phyloP scores from a whole-genome alignment of 2,797 vertebrate species.

The Sylvia borin region DNA sequence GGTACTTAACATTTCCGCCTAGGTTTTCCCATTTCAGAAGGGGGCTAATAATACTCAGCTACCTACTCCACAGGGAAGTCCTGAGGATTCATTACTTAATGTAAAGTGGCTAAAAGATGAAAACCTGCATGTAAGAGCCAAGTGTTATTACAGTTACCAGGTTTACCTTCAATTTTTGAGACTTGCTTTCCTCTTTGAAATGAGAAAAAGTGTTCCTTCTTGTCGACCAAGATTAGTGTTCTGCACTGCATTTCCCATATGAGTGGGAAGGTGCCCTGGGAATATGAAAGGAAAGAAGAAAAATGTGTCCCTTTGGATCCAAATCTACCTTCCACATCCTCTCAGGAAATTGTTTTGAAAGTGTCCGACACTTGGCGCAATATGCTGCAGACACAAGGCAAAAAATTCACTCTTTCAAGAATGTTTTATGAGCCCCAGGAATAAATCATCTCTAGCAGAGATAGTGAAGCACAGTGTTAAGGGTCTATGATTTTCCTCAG shows the following conservation, averaged over 20 bases:
- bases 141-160: constrained; percentile 1
- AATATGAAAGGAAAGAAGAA: constrained; percentile 61
- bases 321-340: constrained; percentile 48
- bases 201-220: constrained; percentile 28
- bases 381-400: constrained; percentile 48
- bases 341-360: constrained; percentile 65
- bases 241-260: constrained; percentile 34
- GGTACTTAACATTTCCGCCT: not conserved
- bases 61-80: constrained; percentile 24
- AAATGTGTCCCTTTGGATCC: constrained; percentile 56
- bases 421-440: constrained; percentile 51
- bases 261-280: not conserved
- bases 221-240: constrained; percentile 19
- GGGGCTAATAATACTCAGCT: constrained; percentile 29
- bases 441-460: constrained; percentile 43
- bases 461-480: constrained; percentile 38
- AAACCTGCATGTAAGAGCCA: constrained; percentile 59
- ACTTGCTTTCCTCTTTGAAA: constrained; percentile 12
- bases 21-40: constrained; percentile 14
- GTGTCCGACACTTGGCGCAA: constrained; percentile 3
- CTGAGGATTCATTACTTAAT: constrained; percentile 51
- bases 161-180: constrained; percentile 36
- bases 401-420: constrained; percentile 54
- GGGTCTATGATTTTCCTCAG: constrained; percentile 33
- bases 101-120: constrained; percentile 52